phyloP scores from a whole-genome alignment of 2,113 vertebrate genomes.

The Ia io region DNA sequence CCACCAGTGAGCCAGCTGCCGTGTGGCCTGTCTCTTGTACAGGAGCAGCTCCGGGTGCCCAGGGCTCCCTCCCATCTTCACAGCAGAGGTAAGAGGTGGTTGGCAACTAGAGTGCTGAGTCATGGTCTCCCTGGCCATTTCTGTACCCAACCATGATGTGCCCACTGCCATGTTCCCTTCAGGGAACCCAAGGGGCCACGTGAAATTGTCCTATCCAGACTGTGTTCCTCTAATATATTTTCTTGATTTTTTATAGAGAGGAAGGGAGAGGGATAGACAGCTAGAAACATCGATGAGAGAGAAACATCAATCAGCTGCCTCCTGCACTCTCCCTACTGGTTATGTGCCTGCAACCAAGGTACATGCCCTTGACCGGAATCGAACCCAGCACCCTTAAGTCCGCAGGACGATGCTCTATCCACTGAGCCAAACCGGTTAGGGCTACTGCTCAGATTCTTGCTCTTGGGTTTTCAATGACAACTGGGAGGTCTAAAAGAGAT shows the following conservation, averaged over 20 bases:
- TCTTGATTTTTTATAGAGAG: too few species aligned
- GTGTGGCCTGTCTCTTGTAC: neutral
- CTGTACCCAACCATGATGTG: neutral
- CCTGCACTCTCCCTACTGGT: too few species aligned
- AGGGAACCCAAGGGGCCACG: neutral
- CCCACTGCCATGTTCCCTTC: neutral
- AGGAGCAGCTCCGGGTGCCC: neutral
- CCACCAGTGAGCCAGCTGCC: neutral
- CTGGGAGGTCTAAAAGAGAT: neutral
- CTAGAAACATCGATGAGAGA: too few species aligned
- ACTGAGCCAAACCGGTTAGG: too few species aligned
- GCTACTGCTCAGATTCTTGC: neutral
- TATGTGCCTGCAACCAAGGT: too few species aligned
- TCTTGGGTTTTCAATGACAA: neutral
- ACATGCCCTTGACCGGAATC: too few species aligned
- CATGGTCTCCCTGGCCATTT: neutral
- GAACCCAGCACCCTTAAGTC: too few species aligned
- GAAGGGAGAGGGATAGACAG: too few species aligned
- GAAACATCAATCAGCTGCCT: too few species aligned
- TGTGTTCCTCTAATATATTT: neutral
- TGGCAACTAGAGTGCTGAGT: neutral
- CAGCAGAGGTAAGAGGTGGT: neutral
- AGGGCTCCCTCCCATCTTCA: neutral
- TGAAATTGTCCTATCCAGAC: neutral
- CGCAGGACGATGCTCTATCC: too few species aligned